Evolutionary conservation across 2,113 vertebrate species (phyloP), one percentile per base, ranked within the genome.

Genomic region (Parotia lawesii): DNA sequence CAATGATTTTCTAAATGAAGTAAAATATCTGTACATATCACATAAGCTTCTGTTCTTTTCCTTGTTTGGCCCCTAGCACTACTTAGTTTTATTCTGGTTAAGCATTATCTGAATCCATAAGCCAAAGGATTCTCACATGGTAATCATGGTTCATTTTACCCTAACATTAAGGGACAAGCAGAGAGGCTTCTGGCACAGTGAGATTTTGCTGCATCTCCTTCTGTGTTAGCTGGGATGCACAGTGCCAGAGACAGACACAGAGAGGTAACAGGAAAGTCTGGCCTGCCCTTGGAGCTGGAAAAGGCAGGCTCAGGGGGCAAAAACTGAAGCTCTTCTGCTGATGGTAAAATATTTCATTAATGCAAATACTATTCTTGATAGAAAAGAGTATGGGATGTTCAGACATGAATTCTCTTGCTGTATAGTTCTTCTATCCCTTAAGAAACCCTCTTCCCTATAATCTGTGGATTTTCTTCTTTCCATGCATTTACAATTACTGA

Each of bases 241-340:
- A 53, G 10, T 0, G 1, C 9, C 2, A 2, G 56, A 65, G 53
- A 35, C 12, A 22, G 21, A 20, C 2, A 6, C 1, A 9, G 58
- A 58, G 24, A 12, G 51, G 31, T 56, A 51, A 38, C 11, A 66
- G 33, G 16, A 74, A 42, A 0, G 1, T 37, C 27, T 91, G 37
- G 5, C 8, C 37, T 94, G 38, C 21, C 24, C 38, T 77, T 80
- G 76, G 29, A 66, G 21, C 0, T 1, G 16, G 61, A 51, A 64
- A 75, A 64, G 6, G 12, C 35, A 67, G 7, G 33, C 29, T 87
- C 29, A 24, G 44, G 27, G 12, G 37, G 21, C 3, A 87, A 65
- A 15, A 88, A 15, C 10, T 56, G 50, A 38, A 54, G 18, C 7
- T 70, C 18, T 70, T 82, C 42, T 66, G 25, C 25, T 81, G 33